Conservation (phyloP, 2,113 vertebrate species). For the Ivindomyrus marchei region DNA sequence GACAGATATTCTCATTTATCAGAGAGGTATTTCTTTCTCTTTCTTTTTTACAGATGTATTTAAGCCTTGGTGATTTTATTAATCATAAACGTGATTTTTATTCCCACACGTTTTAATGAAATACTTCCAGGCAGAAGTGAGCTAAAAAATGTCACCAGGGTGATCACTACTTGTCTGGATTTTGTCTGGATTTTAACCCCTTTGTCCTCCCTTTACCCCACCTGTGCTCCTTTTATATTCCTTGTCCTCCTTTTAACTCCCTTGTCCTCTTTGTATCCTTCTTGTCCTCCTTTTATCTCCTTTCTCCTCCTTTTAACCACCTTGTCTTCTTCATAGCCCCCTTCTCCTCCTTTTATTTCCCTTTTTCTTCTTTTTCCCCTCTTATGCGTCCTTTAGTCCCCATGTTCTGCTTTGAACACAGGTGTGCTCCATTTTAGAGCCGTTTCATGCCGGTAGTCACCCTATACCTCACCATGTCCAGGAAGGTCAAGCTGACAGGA, state of each 20-base stretch:
- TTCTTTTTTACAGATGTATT: no score
- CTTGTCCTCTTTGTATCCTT: background rate
- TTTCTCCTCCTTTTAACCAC: background rate
- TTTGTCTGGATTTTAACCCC: background rate
- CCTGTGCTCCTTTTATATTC: background rate
- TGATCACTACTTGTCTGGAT: background rate
- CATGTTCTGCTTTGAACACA: background rate
- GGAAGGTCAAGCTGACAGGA: conserved; percentile 73
- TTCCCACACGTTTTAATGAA: background rate
- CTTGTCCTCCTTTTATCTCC: background rate
- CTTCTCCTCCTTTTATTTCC: background rate
- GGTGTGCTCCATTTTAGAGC: background rate
- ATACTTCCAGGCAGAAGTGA: background rate
- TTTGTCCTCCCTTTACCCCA: background rate
- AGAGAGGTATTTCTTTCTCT: no score
- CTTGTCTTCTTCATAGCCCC: no score
- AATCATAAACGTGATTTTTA: no score
- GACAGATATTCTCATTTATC: no score
- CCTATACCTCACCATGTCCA: conserved; percentile 70
- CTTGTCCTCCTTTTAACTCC: background rate
- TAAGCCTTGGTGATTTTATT: no score
- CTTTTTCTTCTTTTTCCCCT: background rate
- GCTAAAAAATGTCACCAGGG: background rate
- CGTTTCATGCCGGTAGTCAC: no score
- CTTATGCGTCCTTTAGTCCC: background rate